Evolutionary conservation across 2,113 vertebrate species (phyloP).

Genomic region (Cyanocitta stelleri): DNA sequence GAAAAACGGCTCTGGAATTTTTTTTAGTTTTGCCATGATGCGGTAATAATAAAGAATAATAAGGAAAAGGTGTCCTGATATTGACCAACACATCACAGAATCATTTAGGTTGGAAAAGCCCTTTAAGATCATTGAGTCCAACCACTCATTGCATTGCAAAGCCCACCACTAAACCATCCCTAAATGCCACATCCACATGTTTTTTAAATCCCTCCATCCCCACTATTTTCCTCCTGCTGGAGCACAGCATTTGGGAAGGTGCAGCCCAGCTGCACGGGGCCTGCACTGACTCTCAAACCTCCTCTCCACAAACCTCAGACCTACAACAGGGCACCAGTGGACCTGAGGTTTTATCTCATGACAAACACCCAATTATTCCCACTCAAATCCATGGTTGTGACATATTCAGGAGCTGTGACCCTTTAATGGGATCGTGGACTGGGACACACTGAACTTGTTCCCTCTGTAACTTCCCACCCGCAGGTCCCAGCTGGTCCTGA

Average conservation of each 20-base stretch:
- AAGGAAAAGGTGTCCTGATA: neutral
- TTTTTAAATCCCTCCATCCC: neutral
- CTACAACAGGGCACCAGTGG: too few relatives aligned
- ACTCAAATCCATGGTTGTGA: neutral
- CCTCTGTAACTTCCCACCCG: rapidly evolving
- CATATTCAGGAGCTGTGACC: neutral
- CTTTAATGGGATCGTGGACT: neutral
- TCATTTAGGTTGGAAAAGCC: neutral
- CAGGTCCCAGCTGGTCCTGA: neutral
- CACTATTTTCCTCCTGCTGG: rapidly evolving
- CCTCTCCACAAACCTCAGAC: neutral
- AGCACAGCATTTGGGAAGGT: neutral
- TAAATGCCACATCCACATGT: neutral
- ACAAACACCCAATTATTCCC: neutral
- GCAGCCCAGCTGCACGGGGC: neutral
- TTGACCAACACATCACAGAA: neutral
- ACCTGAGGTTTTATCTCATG: neutral
- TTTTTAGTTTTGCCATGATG: neutral
- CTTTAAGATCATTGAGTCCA: neutral
- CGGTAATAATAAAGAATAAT: neutral
- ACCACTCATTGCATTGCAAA: neutral
- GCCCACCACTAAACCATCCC: neutral
- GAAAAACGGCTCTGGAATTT: neutral
- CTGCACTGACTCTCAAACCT: neutral
- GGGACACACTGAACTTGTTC: neutral